A percentile compares a stretch with the other conserved stretches of the same genome.
Conservation (phyloP, 64 coral and sea anemone species). For the Stichodactyla helianthus region DNA sequence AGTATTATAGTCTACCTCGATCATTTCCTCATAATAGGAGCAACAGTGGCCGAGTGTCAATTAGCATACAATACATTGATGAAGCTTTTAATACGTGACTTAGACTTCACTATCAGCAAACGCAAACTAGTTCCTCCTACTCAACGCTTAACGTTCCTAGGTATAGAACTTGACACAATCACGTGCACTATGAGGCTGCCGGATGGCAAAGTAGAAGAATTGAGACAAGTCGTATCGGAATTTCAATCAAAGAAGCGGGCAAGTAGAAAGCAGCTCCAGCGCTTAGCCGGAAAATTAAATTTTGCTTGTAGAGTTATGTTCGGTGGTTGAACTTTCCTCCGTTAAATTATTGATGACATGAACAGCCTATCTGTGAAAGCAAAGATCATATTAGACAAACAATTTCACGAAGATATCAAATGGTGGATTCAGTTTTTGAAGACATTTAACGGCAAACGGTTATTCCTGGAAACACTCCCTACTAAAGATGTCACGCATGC, state of each 20-base stretch:
- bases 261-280: conserved; percentile 36
- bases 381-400: neutral
- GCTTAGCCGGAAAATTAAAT: conserved; percentile 46
- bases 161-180: conserved; percentile 56
- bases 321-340: conserved; percentile 49
- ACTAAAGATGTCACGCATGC: conserved; percentile 45
- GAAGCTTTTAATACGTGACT: neutral
- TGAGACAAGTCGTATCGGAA: neutral
- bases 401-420: conserved; percentile 15
- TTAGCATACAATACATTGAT: neutral
- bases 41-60: neutral
- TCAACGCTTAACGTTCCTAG: conserved; percentile 48
- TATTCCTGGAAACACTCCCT: neutral
- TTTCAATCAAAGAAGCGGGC: conserved; percentile 3
- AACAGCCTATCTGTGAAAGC: neutral
- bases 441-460: conserved; percentile 31
- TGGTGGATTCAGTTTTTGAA: conserved; percentile 44
- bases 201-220: conserved; percentile 25
- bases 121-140: conserved; percentile 17
- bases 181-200: conserved; percentile 16
- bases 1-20: conserved; percentile 28
- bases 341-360: conserved; percentile 33
- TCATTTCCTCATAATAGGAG: conserved; percentile 30
- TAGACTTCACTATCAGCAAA: conserved; percentile 11
- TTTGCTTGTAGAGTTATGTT: conserved; percentile 31